Evolutionary conservation across 2,888 invertebrate species (phyloP).

Genomic region (Calameuta pallipes): DNA sequence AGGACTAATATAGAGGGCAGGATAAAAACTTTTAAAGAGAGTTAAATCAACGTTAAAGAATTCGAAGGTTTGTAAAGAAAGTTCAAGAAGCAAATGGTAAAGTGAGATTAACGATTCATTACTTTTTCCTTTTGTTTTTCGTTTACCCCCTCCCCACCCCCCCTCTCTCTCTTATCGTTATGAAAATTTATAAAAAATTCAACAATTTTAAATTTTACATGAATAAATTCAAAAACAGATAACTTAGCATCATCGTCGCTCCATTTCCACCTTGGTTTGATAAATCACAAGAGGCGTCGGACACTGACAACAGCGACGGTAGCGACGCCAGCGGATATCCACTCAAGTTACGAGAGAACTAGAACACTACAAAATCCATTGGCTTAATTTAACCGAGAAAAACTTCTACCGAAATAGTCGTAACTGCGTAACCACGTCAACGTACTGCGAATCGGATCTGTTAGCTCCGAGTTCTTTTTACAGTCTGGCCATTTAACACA

Average conservation of each 20-base stretch:
- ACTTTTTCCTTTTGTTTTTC: neutral
- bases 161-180: neutral
- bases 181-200: neutral
- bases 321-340: neutral
- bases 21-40: slow-evolving; percentile 53
- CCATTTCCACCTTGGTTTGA: neutral
- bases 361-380: neutral
- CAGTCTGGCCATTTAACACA: neutral
- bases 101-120: neutral
- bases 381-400: neutral
- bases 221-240: neutral
- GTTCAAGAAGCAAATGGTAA: neutral
- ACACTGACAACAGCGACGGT: neutral
- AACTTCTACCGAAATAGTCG: neutral
- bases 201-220: neutral
- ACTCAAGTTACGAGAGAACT: neutral
- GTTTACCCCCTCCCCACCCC: too few species aligned
- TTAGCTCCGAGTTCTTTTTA: neutral
- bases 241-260: neutral
- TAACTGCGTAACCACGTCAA: slow-evolving; percentile 15
- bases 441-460: slow-evolving; percentile 22
- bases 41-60: slow-evolving; percentile 52
- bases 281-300: neutral
- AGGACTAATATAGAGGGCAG: slow-evolving; percentile 38
- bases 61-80: slow-evolving; percentile 18